Evolutionary conservation across 2,797 vertebrate species (phyloP), one percentile per base, ranked within the genome.

Genomic region (Chelon auratus): DNA sequence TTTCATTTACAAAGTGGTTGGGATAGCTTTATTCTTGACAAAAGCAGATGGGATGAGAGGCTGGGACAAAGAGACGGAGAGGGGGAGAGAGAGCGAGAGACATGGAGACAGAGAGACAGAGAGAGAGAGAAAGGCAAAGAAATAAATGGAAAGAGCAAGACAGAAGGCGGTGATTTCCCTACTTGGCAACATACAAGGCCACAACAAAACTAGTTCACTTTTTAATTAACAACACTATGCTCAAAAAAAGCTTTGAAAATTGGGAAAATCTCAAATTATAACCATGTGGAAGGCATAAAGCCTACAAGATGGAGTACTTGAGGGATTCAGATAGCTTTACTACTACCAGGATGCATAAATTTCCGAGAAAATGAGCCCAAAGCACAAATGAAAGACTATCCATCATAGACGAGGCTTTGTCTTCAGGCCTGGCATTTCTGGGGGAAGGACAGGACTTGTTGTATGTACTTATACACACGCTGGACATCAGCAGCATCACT

Each of bases 211-310:
- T 74, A 80, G 85, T 91, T 75, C 89, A 87, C 91, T 86, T 92
- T 93, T 80, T 93, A 94, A 95, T 94, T 92, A 94, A 91, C 87
- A 92, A 86, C 91, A 92, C 84, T 89, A 77, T 79, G 80, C 77
- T 84, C 63, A 72, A 82, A 78, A 86, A 88, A 89, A 90, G 76
- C 91, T 92, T 92, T 90, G 90, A 94, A 93, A 93, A 89, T 73
- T 20, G 17, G 51, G 72, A 89, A 93, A 92, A 92, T 89, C 77
- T 85, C 67, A 92, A 93, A 94, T 91, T 91, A 91, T 90, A 93
- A 92, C 90, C 92, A 93, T 92, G 78, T 89, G 91, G 85, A 91
- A 83, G 63, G 71, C 83, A 87, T 92, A 83, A 87, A 82, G 89
- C 84, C 72, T 77, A 82, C 75, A 88, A 78, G 85, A 87, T 87